A percentile compares a stretch with the other conserved stretches of the same genome.
These are phyloP conservation scores for Euglossa dilemma DNA, from an alignment of 1,140 invertebrate species.

Conservation along the genomic window DNA sequence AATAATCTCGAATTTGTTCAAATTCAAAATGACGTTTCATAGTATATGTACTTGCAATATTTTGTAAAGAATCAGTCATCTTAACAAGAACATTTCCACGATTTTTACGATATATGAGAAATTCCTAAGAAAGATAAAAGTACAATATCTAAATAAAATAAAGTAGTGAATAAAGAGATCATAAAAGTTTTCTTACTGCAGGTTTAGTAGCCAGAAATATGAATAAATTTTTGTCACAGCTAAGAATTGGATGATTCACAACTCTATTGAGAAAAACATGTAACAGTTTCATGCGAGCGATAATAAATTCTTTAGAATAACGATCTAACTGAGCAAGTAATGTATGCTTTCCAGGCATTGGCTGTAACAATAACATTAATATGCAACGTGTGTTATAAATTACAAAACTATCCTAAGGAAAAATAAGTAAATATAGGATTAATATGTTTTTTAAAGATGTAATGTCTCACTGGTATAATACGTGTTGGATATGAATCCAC, in stretches of 20 bases:
- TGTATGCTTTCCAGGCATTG: conserved; percentile 89
- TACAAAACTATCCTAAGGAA: not conserved
- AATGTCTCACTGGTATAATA: conserved; percentile 85
- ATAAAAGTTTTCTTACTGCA: conserved; percentile 80
- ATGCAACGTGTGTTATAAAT: not conserved
- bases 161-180: not conserved
- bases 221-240: conserved; percentile 87
- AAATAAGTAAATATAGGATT: not conserved
- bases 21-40: conserved; percentile 86
- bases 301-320: conserved; percentile 89
- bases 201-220: conserved; percentile 88
- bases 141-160: not conserved
- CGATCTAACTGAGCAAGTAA: conserved; percentile 88
- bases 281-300: conserved; percentile 87
- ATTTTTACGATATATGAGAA: conserved; percentile 86
- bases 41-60: conserved; percentile 83
- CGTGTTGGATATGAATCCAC: conserved; percentile 87
- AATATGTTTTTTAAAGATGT: not conserved
- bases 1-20: conserved; percentile 86
- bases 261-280: conserved; percentile 87
- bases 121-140: conserved; percentile 82
- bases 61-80: conserved; percentile 85
- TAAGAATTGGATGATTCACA: conserved; percentile 88
- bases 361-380: conserved; percentile 82
- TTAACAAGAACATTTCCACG: conserved; percentile 83